Evolutionary conservation across 2,888 invertebrate species (phyloP).

Genomic region (Unio delphinus): DNA sequence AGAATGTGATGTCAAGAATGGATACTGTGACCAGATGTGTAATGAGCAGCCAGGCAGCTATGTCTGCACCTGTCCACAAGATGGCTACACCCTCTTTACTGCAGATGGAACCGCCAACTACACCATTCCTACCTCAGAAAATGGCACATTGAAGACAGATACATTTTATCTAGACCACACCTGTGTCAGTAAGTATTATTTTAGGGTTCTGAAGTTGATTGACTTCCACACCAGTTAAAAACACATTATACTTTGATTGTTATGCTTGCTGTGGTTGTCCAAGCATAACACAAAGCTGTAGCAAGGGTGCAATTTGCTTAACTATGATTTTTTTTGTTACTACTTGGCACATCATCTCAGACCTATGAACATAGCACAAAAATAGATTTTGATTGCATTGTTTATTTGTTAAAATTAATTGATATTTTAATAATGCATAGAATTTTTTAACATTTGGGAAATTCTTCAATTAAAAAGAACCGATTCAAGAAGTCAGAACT

Average conservation of each 20-base stretch:
- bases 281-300: no score
- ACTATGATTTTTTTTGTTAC: no score
- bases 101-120: constrained; percentile 94
- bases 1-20: constrained; percentile 18
- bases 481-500: no score
- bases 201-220: constrained; percentile 8
- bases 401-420: no score
- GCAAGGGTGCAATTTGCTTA: no score
- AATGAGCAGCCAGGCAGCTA: constrained; percentile 9
- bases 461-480: no score
- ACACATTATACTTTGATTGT: background rate
- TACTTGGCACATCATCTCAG: no score
- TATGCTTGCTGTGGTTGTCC: no score
- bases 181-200: constrained; percentile 80
- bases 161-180: constrained; percentile 91
- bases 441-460: no score
- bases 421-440: no score
- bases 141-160: constrained; percentile 90
- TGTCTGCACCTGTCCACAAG: constrained; percentile 74
- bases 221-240: constrained; percentile 1
- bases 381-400: no score
- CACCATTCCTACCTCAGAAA: constrained; percentile 85
- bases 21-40: constrained; percentile 14
- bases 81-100: constrained; percentile 84
- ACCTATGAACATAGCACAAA: no score